Evolutionary conservation across 2,113 vertebrate species (phyloP), one percentile per base, ranked within the genome.

Genomic region (Corydoras maculifer): DNA sequence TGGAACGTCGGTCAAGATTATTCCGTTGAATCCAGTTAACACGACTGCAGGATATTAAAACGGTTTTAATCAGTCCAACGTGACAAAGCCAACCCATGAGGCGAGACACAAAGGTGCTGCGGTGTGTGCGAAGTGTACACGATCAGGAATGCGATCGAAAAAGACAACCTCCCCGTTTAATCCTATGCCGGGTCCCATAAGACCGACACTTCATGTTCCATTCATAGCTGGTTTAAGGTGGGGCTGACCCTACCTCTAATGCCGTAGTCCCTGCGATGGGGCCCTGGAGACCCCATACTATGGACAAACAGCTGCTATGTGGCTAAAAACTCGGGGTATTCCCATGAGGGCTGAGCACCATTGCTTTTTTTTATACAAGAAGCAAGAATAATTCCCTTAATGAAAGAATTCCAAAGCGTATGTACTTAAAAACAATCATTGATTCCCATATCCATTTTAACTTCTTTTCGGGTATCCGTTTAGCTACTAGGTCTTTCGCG

Each of bases 281-380:
- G 84, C 86, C 83, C 84, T 70, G 80, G 84, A 87, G 82, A 90
- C 86, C 89, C 86, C 82, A 83, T 87, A 83, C 82, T 87, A 87
- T 77, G 69, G 82, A 64, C 74, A 62, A 65, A 75, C 75, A 79
- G 78, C 82, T 79, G 61, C 59, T 83, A 69, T 80, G 67, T 58
- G 64, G 69, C 54, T 67, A 68, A 77, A 62, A 73, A 55, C 81
- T 43, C 58, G 49, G 43, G 58, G 58, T 54, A 80, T 81, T 85
- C 81, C 81, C 73, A 70, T 73, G 71, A 80, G 70, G 77, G 66
- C 68, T 73, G 73, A 81, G 78, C 69, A 65, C 75, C 70, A 65
- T 65, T 77, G 62, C 79, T 81, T 51, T 25, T 25, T 25, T 25
- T 25, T 25, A 25, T 25, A 75, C 80, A 82, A 80, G 77, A 79